Evolutionary conservation across 2,797 vertebrate genomes (phyloP), one percentile per base, ranked within the genome.

Genomic region (Podarcis siculus): DNA sequence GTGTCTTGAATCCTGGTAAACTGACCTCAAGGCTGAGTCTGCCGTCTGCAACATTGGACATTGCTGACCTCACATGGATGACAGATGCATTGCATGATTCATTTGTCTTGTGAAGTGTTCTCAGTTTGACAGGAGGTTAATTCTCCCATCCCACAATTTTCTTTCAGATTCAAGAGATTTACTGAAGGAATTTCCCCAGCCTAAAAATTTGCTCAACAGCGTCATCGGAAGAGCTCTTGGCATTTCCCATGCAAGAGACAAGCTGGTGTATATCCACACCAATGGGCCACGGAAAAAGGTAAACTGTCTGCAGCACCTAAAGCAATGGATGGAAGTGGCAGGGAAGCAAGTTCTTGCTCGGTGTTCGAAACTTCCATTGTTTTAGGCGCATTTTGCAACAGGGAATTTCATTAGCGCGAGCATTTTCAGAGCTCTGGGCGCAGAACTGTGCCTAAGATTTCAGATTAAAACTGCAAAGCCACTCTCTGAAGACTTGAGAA

Each of bases 181-280:
- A 89, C 82, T 99, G 85, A 98, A 97, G 93, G 98, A 99, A 92
- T 99, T 99, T 91, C 98, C 98, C 78, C 96, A 98, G 69, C 98
- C 99, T 2, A 99, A 99, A 95, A 94, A 94, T 84, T 97, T 99
- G 15, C 95, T 99, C 87, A 95, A 98, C 94, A 97, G 95, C 0
- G 97, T 97, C 30, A 95, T 99, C 55, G 97, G 98, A 82, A 96
- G 97, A 77, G 97, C 98, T 5, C 95, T 99, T 67, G 97, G 98
- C 85, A 96, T 97, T 86, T 97, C 94, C 4, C 97, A 99, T 86
- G 95, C 97, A 0, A 97, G 98, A 73, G 96, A 97, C 89, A 92
- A 97, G 69, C 95, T 99, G 94, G 98, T 98, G 91, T 99, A 99
- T 92, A 98, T 95, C 93, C 98, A 98, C 92, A 98, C 96, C 0